Percentiles rank a stretch among this genome's conserved stretches.
phyloP scores from a whole-genome alignment of 2,113 vertebrate species.

The Muntiacus muntjak region DNA sequence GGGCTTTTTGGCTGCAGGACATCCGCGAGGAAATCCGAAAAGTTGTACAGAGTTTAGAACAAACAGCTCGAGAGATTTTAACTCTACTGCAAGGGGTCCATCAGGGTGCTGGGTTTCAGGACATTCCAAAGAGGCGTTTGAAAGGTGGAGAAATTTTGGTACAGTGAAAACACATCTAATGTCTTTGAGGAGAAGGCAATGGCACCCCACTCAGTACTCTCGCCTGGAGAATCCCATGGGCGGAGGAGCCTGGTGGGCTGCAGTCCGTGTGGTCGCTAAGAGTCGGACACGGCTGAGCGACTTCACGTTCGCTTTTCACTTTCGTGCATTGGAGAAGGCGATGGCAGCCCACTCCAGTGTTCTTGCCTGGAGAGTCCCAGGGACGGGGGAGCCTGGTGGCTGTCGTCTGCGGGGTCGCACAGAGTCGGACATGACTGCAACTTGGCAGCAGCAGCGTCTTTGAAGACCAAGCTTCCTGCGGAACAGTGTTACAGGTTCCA shows the following conservation, averaged over 20 bases:
- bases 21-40: conserved; percentile 95
- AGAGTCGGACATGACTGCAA: not conserved
- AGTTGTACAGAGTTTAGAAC: conserved; percentile 93
- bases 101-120: conserved; percentile 92
- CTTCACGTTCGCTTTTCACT: not conserved
- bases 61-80: conserved; percentile 94
- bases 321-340: too few relatives aligned
- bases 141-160: conserved; percentile 92
- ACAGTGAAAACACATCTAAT: conserved; percentile 90
- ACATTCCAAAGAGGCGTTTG: conserved; percentile 93
- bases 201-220: not conserved
- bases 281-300: not conserved
- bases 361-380: too few relatives aligned
- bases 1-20: conserved; percentile 91
- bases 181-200: conserved; percentile 79
- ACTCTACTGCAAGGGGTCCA: conserved; percentile 95
- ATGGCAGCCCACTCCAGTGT: too few relatives aligned
- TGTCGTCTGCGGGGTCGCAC: too few relatives aligned
- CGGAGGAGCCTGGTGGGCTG: too few relatives aligned
- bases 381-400: too few relatives aligned
- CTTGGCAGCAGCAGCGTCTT: conserved; percentile 67
- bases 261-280: fast-evolving
- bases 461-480: conserved; percentile 94
- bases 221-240: not conserved
- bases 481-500: conserved; percentile 98